Percentiles rank a stretch among this genome's conserved stretches.
phyloP scores from a whole-genome alignment of 2,797 vertebrate genomes.

The Hyperoplus lanceolatus region DNA sequence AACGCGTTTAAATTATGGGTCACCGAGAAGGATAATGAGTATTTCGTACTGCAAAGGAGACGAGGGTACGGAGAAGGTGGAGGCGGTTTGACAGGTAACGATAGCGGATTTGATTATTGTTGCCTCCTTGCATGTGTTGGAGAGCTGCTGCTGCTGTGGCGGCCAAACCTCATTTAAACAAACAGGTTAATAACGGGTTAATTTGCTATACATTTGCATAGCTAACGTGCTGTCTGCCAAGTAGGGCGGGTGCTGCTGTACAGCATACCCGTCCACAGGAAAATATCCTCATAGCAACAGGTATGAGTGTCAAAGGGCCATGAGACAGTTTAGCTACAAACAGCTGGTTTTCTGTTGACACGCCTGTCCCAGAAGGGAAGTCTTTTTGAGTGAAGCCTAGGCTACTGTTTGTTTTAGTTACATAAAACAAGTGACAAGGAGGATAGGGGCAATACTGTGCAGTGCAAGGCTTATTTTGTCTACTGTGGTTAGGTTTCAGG shows the following conservation, averaged over 20 bases:
- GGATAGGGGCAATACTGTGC: not conserved
- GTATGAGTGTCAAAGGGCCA: slow-evolving; percentile 36
- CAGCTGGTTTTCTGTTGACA: slow-evolving; percentile 25
- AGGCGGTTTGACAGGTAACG: slow-evolving; percentile 92
- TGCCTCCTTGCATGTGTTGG: not conserved
- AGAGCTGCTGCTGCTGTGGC: not conserved
- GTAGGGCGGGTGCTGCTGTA: slow-evolving; percentile 52
- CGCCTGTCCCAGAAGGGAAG: not conserved
- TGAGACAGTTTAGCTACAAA: not conserved
- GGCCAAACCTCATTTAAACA: not conserved
- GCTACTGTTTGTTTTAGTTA: not conserved
- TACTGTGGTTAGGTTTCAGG: not conserved
- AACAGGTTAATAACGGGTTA: not conserved
- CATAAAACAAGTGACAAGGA: not conserved
- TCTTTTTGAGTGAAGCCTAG: not conserved
- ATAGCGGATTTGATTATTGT: slow-evolving; percentile 20
- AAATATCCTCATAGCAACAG: slow-evolving; percentile 70
- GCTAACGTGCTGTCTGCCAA: slow-evolving; percentile 12
- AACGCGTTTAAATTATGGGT: slow-evolving; percentile 97
- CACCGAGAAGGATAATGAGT: slow-evolving; percentile 93
- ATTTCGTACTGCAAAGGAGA: slow-evolving; percentile 95
- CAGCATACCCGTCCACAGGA: not conserved
- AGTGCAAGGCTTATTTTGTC: not conserved
- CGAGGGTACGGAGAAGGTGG: slow-evolving; percentile 93
- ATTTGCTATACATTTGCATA: not conserved